These are phyloP conservation scores for Rhinoraja longicauda DNA, from an alignment of 2,797 vertebrate species.

Conservation along the genomic window DNA sequence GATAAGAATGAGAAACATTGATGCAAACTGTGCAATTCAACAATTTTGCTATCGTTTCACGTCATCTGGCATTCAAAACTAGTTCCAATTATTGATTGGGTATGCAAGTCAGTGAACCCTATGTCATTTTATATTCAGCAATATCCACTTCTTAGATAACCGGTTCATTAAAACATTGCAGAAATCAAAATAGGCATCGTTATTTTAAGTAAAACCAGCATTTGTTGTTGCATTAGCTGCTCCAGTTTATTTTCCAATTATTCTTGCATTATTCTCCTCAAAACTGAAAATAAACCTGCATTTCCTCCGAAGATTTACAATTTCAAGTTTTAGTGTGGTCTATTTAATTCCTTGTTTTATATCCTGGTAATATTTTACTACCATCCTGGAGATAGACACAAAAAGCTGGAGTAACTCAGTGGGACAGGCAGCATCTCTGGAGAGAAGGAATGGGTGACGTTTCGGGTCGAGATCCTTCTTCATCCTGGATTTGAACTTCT, in stretches of 20 bases:
- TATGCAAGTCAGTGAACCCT: not conserved
- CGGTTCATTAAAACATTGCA: not conserved
- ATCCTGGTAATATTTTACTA: not conserved
- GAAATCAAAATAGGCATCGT: not conserved
- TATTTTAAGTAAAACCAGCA: not conserved
- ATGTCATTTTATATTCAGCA: not conserved
- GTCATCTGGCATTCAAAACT: not conserved
- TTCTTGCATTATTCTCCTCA: not conserved
- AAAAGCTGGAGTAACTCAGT: too few species aligned
- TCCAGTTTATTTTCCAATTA: not conserved
- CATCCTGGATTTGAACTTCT: not conserved
- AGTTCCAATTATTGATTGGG: not conserved
- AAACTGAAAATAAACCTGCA: not conserved
- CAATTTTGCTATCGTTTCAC: not conserved
- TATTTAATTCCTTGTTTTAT: not conserved
- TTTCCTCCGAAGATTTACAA: not conserved
- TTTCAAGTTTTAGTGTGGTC: too few species aligned
- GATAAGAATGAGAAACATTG: not conserved
- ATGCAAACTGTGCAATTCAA: not conserved
- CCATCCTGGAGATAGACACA: too few species aligned
- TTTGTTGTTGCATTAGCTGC: not conserved
- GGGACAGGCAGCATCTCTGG: too few species aligned
- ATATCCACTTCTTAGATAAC: not conserved
- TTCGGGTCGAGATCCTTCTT: too few species aligned
- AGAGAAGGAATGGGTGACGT: too few species aligned